Base-by-base conservation (phyloP, 2,888 invertebrate genomes). In the Eudasyphora cyanicolor region DNA sequence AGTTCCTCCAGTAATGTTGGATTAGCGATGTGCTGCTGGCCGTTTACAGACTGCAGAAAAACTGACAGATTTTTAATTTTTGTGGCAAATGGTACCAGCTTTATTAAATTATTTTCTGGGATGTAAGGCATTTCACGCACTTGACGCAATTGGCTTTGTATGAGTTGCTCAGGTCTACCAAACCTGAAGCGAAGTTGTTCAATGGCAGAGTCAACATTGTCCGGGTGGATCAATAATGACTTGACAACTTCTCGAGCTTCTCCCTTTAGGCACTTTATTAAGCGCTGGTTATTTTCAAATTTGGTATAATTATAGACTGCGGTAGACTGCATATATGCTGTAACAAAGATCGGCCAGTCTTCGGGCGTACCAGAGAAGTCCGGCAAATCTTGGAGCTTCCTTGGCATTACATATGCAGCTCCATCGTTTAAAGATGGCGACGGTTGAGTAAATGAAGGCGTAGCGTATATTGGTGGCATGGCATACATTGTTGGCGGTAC, bases 1-100 rank as follows among this genome's bases (percentile, higher is more conserved):
- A 86, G 35, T n/a, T 85, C 82, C 19, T 86, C 85, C 27, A 86
- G 10, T 6, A 85, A 51, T 85, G 86, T 10, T 86, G 86, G 35
- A 82, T n/a, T n/a, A n/a, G n/a, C n/a, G n/a, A n/a, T n/a, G n/a
- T n/a, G n/a, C n/a, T n/a, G n/a, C n/a, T n/a, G 51, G 12, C 78
- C 82, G 27, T 82, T 71, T 0, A 74, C 79, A 2, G 85, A 54
- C 54, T 85, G 54, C 4, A 86, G 54, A 38, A 85, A 85, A 21
- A 62, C 70, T 2, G 76, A 51, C 2, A 85, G 45, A 21, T 85
- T 86, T 54, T 78, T 77, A 14, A 84, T 73, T 60, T 82, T 84
- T 7, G 85, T 86, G 8, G 86, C 79, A 64, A 82, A 86, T 27
- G 76, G 74, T 17, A 85, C 54, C 14, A 85, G 27, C 42, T 74